phyloP scores from a whole-genome alignment of 2,888 invertebrate genomes.

The Perizoma affinitatum region DNA sequence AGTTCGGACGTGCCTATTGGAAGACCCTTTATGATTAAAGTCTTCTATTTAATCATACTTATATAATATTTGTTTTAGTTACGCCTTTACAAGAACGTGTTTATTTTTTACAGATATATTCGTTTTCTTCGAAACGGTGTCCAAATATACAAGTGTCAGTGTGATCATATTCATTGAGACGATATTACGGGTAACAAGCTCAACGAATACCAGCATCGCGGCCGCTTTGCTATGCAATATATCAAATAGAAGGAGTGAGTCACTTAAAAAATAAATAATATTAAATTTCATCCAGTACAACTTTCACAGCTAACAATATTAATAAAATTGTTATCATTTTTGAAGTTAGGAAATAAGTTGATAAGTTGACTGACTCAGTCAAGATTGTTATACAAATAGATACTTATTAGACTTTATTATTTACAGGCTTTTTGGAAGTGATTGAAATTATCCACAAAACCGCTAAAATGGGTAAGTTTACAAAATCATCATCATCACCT shows the following conservation, averaged over 20 bases:
- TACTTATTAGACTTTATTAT: conserved; percentile 27
- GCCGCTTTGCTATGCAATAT: conserved; percentile 51
- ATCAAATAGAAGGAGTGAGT: conserved; percentile 48
- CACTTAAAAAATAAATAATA: too few relatives aligned
- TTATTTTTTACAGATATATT: conserved; percentile 58
- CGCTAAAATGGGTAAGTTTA: conserved; percentile 47
- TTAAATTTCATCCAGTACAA: too few relatives aligned
- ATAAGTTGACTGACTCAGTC: too few relatives aligned
- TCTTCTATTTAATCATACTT: too few relatives aligned
- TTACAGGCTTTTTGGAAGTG: conserved; percentile 60
- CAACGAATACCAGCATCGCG: conserved; percentile 52
- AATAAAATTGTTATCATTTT: too few relatives aligned
- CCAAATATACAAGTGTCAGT: conserved; percentile 48
- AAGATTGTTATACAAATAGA: too few relatives aligned
- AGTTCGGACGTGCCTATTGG: too few relatives aligned
- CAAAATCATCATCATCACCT: background rate
- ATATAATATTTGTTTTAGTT: too few relatives aligned
- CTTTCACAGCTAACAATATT: too few relatives aligned
- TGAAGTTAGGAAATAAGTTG: too few relatives aligned
- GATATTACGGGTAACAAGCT: conserved; percentile 54
- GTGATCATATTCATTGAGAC: conserved; percentile 56
- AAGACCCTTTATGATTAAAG: too few relatives aligned
- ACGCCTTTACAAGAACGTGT: too few relatives aligned
- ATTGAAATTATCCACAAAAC: conserved; percentile 46
- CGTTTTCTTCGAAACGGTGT: conserved; percentile 49